Evolutionary conservation across 2,888 invertebrate genomes (phyloP).

Genomic region (Phania funesta): DNA sequence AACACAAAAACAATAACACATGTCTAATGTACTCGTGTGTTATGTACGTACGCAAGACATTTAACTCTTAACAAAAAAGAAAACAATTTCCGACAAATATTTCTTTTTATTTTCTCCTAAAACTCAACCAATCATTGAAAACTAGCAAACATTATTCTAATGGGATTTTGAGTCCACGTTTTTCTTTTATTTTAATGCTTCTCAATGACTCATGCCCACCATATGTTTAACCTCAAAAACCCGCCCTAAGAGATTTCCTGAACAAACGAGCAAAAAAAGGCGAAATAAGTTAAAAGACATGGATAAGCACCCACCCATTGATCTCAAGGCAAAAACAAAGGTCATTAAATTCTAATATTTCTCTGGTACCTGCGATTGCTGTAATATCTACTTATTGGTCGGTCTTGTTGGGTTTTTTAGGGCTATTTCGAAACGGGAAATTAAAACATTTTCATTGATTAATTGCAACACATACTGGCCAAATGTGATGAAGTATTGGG

Average conservation of each 20-base stretch:
- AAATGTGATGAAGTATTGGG: too few species aligned
- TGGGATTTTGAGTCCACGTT: slow-evolving; percentile 22
- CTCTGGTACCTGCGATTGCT: too few species aligned
- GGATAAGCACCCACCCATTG: neutral
- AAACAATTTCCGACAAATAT: neutral
- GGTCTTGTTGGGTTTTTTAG: too few species aligned
- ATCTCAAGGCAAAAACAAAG: neutral
- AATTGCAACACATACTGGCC: too few species aligned
- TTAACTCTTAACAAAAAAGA: neutral
- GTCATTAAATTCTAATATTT: neutral
- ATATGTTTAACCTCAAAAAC: neutral
- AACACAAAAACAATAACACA: too few species aligned
- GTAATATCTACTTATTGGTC: too few species aligned
- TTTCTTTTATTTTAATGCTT: neutral
- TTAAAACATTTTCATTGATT: too few species aligned
- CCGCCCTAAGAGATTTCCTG: slow-evolving; percentile 4
- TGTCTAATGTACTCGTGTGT: too few species aligned
- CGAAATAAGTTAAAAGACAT: neutral
- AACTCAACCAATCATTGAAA: slow-evolving; percentile 30
- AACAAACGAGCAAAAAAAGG: neutral
- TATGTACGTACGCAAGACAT: neutral
- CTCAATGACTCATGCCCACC: neutral
- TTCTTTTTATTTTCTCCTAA: neutral
- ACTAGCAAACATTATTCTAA: slow-evolving; percentile 5
- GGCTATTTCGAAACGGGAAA: too few species aligned